phyloP scores from a whole-genome alignment of 2,797 vertebrate species.

The Phataginus tetradactyla region DNA sequence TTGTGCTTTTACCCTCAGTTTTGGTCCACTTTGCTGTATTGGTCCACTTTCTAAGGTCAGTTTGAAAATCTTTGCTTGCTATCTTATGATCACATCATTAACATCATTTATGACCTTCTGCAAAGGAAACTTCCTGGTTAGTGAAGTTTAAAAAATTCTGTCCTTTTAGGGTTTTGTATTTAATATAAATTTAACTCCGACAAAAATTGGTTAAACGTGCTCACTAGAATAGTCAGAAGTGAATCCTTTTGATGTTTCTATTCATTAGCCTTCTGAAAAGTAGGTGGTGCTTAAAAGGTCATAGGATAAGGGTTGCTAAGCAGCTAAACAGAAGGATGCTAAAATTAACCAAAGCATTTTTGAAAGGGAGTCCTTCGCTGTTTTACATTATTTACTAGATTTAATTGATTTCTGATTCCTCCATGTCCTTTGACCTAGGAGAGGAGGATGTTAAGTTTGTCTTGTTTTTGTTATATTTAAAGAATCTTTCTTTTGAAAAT shows the following conservation, averaged over 20 bases:
- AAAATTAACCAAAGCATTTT: slow-evolving; percentile 90
- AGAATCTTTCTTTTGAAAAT: slow-evolving; percentile 65
- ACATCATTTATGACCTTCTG: slow-evolving; percentile 19
- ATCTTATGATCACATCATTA: not conserved
- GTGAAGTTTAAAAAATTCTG: slow-evolving; percentile 6
- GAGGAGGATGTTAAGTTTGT: slow-evolving; percentile 50
- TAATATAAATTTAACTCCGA: slow-evolving; percentile 51
- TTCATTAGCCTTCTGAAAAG: slow-evolving; percentile 90
- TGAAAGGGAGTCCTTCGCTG: slow-evolving; percentile 82
- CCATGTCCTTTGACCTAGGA: slow-evolving; percentile 42
- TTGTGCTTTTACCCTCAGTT: slow-evolving; percentile 28
- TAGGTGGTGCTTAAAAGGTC: slow-evolving; percentile 91
- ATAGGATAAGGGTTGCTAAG: slow-evolving; percentile 92
- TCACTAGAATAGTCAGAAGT: slow-evolving; percentile 75
- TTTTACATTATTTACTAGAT: slow-evolving; percentile 80
- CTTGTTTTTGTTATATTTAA: slow-evolving; percentile 73
- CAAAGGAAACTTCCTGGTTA: slow-evolving; percentile 24
- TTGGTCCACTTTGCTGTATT: not conserved
- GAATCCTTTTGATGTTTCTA: slow-evolving; percentile 86
- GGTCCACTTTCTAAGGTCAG: slow-evolving; percentile 39
- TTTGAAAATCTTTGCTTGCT: slow-evolving; percentile 37
- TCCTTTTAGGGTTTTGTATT: not conserved
- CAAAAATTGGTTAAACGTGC: slow-evolving; percentile 52
- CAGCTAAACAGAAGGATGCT: slow-evolving; percentile 92
- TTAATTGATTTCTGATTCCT: slow-evolving; percentile 71